Evolutionary conservation across 2,888 invertebrate species (phyloP).

Genomic region (Mythimna loreyi): DNA sequence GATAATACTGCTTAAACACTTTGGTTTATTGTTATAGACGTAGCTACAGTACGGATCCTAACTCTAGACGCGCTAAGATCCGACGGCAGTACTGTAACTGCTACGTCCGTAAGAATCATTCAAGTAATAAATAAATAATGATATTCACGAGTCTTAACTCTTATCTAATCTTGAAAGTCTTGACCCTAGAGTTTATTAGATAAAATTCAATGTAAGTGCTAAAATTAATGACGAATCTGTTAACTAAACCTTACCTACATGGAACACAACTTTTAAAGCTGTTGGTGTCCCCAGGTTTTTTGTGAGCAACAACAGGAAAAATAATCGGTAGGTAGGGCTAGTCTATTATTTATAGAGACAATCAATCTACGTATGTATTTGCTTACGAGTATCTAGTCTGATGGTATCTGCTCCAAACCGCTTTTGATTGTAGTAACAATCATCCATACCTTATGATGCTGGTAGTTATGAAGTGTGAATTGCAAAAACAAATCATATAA

Average conservation of each 20-base stretch:
- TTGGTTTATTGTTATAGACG: constrained; percentile 5
- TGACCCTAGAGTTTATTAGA: constrained; percentile 20
- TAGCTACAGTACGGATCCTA: too few species aligned
- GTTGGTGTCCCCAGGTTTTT: background rate
- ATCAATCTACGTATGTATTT: background rate
- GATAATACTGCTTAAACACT: background rate
- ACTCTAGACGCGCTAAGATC: too few species aligned
- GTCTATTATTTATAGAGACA: background rate
- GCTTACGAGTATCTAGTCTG: background rate
- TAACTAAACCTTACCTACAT: background rate
- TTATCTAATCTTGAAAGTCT: background rate
- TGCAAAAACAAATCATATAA: background rate
- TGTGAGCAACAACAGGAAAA: background rate
- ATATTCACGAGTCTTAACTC: background rate
- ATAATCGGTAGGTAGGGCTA: background rate
- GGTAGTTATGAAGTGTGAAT: background rate
- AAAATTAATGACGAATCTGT: background rate
- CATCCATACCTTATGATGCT: background rate
- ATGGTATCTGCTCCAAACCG: background rate
- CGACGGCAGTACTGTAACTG: too few species aligned
- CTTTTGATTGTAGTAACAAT: background rate
- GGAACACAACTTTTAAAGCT: background rate
- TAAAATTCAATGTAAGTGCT: background rate
- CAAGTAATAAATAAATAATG: background rate
- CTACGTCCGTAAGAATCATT: background rate